phyloP scores from a whole-genome alignment of 2,113 vertebrate species.

The Lamprologus speciosus region DNA sequence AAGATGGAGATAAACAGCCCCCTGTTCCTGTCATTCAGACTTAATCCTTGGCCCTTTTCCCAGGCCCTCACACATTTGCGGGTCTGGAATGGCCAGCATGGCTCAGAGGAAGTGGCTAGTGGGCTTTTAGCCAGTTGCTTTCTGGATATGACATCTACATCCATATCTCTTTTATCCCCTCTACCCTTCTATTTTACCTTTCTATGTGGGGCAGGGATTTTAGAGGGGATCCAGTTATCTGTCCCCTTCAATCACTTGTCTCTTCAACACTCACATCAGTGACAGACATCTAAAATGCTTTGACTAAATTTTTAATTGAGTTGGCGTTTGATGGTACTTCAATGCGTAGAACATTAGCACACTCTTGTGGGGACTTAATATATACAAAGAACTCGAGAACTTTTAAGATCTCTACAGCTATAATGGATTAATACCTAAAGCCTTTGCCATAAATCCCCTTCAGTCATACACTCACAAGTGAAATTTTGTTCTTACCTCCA shows the following conservation, averaged over 20 bases:
- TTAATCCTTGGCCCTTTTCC: slow-evolving; percentile 53
- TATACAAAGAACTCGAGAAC: not conserved
- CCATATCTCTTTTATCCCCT: slow-evolving; percentile 7
- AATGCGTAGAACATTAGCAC: slow-evolving; percentile 27
- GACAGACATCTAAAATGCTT: not conserved
- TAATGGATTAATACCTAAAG: not conserved
- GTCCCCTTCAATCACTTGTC: not conserved
- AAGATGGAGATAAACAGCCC: slow-evolving; percentile 15
- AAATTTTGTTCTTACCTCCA: slow-evolving; percentile 79
- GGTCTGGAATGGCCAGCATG: slow-evolving; percentile 18
- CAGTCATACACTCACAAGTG: not conserved
- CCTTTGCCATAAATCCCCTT: not conserved
- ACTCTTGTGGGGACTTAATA: slow-evolving; percentile 40
- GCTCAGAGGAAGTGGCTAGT: slow-evolving; percentile 45
- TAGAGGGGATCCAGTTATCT: slow-evolving; percentile 16
- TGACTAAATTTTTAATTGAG: not conserved
- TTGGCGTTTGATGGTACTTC: not conserved
- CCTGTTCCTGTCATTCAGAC: slow-evolving; percentile 57
- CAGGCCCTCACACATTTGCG: slow-evolving; percentile 38
- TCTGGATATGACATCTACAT: not conserved
- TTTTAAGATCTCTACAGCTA: not conserved
- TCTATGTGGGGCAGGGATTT: not conserved
- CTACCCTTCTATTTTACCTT: not conserved
- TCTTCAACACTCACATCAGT: not conserved
- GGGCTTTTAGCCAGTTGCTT: slow-evolving; percentile 25